Conservation (phyloP, 2,113 vertebrate genomes). For the Epinephelus lanceolatus region DNA sequence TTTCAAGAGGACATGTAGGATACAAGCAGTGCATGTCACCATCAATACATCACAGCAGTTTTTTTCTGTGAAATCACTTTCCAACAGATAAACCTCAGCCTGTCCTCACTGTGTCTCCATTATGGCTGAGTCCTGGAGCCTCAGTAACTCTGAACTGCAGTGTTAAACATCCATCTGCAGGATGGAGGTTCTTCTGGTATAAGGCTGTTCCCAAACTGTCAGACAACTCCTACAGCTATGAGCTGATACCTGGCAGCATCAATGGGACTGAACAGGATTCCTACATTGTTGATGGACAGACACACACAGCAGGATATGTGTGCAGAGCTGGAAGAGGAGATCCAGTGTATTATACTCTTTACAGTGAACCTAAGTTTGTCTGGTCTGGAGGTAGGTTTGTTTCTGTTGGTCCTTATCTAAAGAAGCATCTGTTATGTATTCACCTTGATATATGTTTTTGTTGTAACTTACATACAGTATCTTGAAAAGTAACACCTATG, state of each 20-base stretch:
- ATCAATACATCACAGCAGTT: neutral
- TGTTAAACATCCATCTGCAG: conserved; percentile 19
- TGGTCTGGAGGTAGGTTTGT: conserved; percentile 60
- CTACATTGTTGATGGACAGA: too few species aligned
- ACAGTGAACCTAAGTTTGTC: conserved; percentile 39
- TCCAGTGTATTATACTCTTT: neutral
- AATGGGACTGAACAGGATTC: too few species aligned
- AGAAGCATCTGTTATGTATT: too few species aligned
- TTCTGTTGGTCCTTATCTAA: too few species aligned
- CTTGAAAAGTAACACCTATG: too few species aligned
- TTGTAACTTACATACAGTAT: too few species aligned
- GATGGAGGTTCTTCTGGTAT: conserved; percentile 53
- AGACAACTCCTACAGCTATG: too few species aligned
- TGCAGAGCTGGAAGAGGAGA: conserved; percentile 64
- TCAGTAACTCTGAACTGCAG: conserved; percentile 68
- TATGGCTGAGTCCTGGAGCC: conserved; percentile 60
- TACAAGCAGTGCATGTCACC: neutral
- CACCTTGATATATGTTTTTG: too few species aligned
- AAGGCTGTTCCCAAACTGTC: too few species aligned
- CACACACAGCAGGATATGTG: neutral
- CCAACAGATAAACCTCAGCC: conserved; percentile 15
- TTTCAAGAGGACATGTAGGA: too few species aligned
- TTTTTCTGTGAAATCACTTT: neutral
- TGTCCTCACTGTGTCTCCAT: conserved; percentile 52
- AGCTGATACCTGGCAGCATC: too few species aligned